phyloP scores from a whole-genome alignment of 2,797 vertebrate species.

The Siniperca obscura region DNA sequence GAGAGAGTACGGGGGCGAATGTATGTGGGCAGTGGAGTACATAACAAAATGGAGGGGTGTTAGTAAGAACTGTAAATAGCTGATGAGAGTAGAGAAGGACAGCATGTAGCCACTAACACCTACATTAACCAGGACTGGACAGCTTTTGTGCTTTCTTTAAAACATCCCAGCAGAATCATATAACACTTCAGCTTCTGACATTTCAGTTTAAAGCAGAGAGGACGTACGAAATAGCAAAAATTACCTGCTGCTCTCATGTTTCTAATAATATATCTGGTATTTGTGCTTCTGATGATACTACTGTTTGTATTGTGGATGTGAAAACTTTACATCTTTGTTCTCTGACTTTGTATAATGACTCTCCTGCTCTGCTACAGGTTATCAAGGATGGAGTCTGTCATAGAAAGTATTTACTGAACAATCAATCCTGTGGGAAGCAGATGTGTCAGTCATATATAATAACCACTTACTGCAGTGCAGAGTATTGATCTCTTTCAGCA shows the following conservation, averaged over 20 bases:
- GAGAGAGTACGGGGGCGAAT: constrained; percentile 75
- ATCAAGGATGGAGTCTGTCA: constrained; percentile 9
- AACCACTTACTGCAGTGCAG: constrained; percentile 62
- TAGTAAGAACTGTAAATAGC: constrained; percentile 81
- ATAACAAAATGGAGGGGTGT: constrained; percentile 84
- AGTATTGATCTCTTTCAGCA: constrained; percentile 59
- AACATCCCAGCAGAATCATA: constrained; percentile 51
- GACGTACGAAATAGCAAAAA: constrained; percentile 13
- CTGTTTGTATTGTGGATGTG: background rate
- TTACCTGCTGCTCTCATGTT: constrained; percentile 13
- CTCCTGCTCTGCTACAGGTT: constrained; percentile 20
- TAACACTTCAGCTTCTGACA: constrained; percentile 52
- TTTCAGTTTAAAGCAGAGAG: constrained; percentile 40
- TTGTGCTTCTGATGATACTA: background rate
- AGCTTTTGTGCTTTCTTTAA: constrained; percentile 68
- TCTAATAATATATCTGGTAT: constrained; percentile 13
- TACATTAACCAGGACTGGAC: constrained; percentile 71
- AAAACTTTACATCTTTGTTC: constrained; percentile 5
- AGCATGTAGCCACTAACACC: constrained; percentile 76
- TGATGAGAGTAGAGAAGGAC: constrained; percentile 77
- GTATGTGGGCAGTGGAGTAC: constrained; percentile 77
- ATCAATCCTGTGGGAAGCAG: constrained; percentile 36
- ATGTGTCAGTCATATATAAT: constrained; percentile 58
- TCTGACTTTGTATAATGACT: constrained; percentile 1
- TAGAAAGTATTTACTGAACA: constrained; percentile 34